These are phyloP conservation scores for Papilio machaon DNA, from an alignment of 1,140 invertebrate genomes.

Conservation along the genomic window DNA sequence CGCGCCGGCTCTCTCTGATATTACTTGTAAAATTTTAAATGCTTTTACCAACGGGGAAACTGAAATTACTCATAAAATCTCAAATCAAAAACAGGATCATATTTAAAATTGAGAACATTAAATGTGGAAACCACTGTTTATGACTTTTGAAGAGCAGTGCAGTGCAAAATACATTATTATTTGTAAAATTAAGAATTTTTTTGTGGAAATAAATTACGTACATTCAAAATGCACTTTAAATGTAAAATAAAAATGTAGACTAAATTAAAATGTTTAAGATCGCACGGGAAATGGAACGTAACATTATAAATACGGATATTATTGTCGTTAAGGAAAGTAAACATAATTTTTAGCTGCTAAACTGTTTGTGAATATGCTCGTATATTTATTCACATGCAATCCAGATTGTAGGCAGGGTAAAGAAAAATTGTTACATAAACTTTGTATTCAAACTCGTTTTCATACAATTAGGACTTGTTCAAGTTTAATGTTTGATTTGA, in stretches of 20 bases:
- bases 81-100: neutral
- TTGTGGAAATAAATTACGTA: no score
- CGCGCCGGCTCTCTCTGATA: neutral
- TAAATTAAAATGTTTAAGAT: neutral
- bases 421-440: neutral
- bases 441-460: neutral
- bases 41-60: neutral
- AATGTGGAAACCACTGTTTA: neutral
- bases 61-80: slow-evolving; percentile 22
- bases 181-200: neutral
- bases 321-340: no score
- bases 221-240: no score
- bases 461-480: slow-evolving; percentile 17
- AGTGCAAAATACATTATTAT: neutral
- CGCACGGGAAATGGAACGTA: neutral
- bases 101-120: slow-evolving; percentile 6
- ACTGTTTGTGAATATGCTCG: no score
- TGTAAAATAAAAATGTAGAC: no score
- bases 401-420: neutral
- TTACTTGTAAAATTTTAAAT: neutral
- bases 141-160: neutral
- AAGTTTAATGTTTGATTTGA: slow-evolving; percentile 22
- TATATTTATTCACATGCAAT: no score
- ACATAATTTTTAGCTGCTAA: no score
- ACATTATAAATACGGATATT: no score